Percentiles rank a stretch among this genome's conserved stretches.
Evolutionary conservation across 1,140 invertebrate species (phyloP).

Genomic region (Drosophila kanapiae): DNA sequence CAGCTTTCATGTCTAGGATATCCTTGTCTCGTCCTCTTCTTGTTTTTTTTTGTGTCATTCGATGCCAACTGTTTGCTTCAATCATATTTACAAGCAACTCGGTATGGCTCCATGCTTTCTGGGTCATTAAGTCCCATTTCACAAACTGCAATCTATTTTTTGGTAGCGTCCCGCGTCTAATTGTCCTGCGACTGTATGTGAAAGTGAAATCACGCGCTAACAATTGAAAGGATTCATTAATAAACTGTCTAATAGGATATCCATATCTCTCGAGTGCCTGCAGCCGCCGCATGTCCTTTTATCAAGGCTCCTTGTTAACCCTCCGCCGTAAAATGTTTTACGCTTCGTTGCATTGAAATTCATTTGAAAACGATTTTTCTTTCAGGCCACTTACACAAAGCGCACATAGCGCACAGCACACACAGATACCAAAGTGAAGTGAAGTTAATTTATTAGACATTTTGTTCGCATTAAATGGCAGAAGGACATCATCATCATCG

Average conservation of each 20-base stretch:
- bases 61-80: conserved; percentile 73
- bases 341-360: conserved; percentile 84
- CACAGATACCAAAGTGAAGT: conserved; percentile 56
- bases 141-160: conserved; percentile 65
- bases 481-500: conserved; percentile 79
- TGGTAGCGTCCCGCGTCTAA: conserved; percentile 61
- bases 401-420: conserved; percentile 43
- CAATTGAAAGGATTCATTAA: conserved; percentile 83
- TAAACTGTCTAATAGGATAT: conserved; percentile 82
- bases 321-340: conserved; percentile 79
- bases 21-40: conserved; percentile 27
- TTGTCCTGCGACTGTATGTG: conserved; percentile 65
- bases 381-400: conserved; percentile 80
- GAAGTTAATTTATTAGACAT: conserved; percentile 85
- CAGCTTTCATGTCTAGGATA: conserved; percentile 66
- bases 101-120: conserved; percentile 52
- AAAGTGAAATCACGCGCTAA: conserved; percentile 81
- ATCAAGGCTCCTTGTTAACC: conserved; percentile 55
- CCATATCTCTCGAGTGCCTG: conserved; percentile 66
- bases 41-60: conserved; percentile 16
- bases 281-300: conserved; percentile 79
- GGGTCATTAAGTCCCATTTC: conserved; percentile 69
- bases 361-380: conserved; percentile 83
- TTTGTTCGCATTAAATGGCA: conserved; percentile 82
- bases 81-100: conserved; percentile 70